Percentiles rank a stretch among this genome's conserved stretches.
Evolutionary conservation across 2,888 invertebrate genomes (phyloP).

Genomic region (Pristionchus entomophagus): DNA sequence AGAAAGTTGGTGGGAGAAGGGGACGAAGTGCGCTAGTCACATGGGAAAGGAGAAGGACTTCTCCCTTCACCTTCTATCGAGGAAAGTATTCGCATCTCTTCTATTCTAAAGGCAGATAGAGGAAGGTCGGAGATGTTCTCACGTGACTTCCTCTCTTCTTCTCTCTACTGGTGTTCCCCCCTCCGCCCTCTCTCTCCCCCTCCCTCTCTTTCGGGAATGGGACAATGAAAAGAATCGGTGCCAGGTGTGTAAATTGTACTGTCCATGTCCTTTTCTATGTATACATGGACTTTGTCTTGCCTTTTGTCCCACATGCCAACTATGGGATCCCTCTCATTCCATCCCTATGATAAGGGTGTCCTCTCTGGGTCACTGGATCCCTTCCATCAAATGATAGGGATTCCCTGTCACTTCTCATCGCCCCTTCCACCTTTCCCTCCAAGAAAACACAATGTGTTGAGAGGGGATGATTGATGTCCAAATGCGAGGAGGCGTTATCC

Average conservation of each 20-base stretch:
- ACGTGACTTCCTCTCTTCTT: neutral
- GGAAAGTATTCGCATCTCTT: slow-evolving; percentile 21
- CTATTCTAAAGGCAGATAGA: neutral
- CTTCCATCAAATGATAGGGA: slow-evolving; percentile 11
- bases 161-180: too few relatives aligned
- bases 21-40: neutral
- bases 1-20: slow-evolving; percentile 6
- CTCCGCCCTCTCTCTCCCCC: too few relatives aligned
- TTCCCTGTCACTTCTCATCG: neutral
- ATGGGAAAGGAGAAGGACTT: slow-evolving; percentile 28
- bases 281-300: neutral
- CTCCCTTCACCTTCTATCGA: neutral
- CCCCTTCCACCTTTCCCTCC: neutral
- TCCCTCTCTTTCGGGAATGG: neutral
- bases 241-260: slow-evolving; percentile 39
- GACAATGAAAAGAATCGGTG: neutral
- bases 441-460: neutral
- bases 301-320: neutral
- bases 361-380: neutral
- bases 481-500: neutral
- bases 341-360: neutral
- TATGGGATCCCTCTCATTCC: neutral
- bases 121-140: neutral
- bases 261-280: slow-evolving; percentile 24
- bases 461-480: slow-evolving; percentile 11